Conservation (phyloP, 2,113 vertebrate species). For the Zosterops hypoxanthus region DNA sequence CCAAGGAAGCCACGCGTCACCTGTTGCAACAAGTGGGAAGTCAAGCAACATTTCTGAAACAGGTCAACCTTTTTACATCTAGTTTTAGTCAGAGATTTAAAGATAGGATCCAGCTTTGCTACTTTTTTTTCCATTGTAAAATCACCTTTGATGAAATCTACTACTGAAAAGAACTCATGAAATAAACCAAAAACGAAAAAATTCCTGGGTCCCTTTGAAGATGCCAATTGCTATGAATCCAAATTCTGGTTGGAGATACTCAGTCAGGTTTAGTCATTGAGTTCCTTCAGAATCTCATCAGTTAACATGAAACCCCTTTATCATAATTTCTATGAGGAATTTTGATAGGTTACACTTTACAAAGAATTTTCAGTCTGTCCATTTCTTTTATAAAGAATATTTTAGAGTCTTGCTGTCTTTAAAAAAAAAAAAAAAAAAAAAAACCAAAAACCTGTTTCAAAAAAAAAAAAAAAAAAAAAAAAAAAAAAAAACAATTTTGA, state of each 20-base stretch:
- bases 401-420: not conserved
- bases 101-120: not conserved
- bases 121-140: not conserved
- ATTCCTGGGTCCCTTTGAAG: not conserved
- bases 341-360: not conserved
- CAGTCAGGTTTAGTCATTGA: not conserved
- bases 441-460: not conserved
- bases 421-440: not conserved
- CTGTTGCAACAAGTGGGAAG: not conserved
- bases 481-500: not conserved
- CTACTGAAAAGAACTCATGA: not conserved
- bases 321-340: not conserved
- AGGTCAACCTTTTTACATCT: not conserved
- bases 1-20: not conserved
- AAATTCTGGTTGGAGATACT: not conserved
- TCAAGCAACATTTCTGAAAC: not conserved
- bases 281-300: not conserved
- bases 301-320: not conserved
- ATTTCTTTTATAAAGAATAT: not conserved
- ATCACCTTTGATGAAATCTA: not conserved
- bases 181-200: not conserved
- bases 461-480: not conserved
- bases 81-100: not conserved
- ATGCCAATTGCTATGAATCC: not conserved
- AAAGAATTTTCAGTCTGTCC: not conserved